phyloP scores from a whole-genome alignment of 2,888 invertebrate species.

The Maniola hyperantus region DNA sequence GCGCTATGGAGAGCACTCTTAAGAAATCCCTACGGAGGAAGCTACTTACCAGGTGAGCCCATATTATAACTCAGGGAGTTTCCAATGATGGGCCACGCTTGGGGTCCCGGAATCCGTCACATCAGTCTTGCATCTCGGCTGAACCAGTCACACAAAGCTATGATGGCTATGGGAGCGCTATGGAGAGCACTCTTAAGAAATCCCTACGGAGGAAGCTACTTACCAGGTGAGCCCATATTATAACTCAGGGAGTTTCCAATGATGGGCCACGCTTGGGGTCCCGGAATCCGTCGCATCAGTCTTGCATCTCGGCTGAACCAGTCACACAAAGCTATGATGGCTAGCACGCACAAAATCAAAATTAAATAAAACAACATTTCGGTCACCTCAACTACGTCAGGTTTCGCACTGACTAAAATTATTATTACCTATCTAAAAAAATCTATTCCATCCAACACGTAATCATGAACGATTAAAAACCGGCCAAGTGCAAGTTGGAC shows the following conservation, averaged over 20 bases:
- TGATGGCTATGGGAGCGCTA: no score
- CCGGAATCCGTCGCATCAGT: slow-evolving; percentile 22
- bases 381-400: neutral
- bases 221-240: slow-evolving; percentile 22
- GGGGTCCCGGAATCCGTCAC: slow-evolving; percentile 24
- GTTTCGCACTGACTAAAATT: neutral
- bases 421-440: no score
- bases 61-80: slow-evolving; percentile 16
- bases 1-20: no score
- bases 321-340: neutral
- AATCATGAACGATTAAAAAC: no score
- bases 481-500: no score
- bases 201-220: no score
- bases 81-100: slow-evolving; percentile 26
- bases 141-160: slow-evolving; percentile 4
- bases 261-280: slow-evolving; percentile 26
- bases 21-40: no score
- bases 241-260: slow-evolving; percentile 20
- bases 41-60: slow-evolving; percentile 23
- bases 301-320: slow-evolving; percentile 6
- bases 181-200: no score
- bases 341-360: slow-evolving; percentile 12
- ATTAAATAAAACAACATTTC: slow-evolving; percentile 6
- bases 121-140: slow-evolving; percentile 12
- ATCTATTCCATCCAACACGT: no score